phyloP scores from a whole-genome alignment of 2,113 vertebrate genomes.

The Chroicocephalus ridibundus region DNA sequence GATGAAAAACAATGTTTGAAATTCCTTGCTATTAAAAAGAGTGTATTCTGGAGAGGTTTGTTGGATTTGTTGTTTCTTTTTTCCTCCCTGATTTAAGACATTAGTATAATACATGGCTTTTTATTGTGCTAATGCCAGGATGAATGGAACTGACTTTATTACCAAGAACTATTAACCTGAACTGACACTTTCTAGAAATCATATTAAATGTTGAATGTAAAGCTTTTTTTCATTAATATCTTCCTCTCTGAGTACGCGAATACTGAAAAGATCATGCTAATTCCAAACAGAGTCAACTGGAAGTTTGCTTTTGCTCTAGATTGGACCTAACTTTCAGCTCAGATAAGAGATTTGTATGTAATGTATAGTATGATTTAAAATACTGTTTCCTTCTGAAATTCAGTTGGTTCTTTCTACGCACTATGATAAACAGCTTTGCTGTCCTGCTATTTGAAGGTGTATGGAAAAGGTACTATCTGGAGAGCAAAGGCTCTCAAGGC shows the following conservation, averaged over 20 bases:
- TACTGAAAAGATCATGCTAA: neutral
- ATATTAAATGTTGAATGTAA: neutral
- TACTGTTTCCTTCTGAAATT: neutral
- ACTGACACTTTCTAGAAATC: neutral
- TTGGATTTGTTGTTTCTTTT: neutral
- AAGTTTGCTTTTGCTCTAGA: neutral
- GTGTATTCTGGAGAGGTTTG: neutral
- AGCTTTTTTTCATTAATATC: neutral
- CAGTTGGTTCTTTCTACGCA: neutral
- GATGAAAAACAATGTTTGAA: neutral
- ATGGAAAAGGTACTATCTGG: neutral
- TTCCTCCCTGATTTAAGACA: neutral
- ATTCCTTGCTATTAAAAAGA: neutral
- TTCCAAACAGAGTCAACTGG: neutral
- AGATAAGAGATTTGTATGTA: neutral
- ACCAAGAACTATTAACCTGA: neutral
- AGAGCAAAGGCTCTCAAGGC: neutral
- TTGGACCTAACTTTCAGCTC: neutral
- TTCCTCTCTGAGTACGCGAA: neutral
- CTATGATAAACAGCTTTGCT: neutral
- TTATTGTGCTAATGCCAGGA: neutral
- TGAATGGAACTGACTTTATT: neutral
- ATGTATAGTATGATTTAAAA: neutral
- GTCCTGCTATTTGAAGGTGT: neutral
- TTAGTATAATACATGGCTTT: neutral